Conservation (phyloP, 2,113 vertebrate genomes). For the Nanger granti region DNA sequence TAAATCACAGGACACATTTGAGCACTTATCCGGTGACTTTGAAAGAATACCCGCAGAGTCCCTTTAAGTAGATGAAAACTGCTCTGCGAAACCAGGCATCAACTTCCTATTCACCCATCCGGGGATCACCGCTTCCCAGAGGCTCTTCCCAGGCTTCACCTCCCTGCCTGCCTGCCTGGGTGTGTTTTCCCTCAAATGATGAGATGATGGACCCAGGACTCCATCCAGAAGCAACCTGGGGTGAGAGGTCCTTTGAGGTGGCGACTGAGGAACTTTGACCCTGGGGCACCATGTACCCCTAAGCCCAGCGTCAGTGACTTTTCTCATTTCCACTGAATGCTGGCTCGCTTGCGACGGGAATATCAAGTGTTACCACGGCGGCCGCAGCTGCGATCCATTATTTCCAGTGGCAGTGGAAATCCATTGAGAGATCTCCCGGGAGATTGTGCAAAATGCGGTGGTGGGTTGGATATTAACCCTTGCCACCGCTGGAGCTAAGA, state of each 20-base stretch:
- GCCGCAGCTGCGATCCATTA: constrained; percentile 80
- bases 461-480: constrained; percentile 81
- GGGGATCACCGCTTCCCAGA: background rate
- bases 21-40: background rate
- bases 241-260: constrained; percentile 37
- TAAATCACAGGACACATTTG: background rate
- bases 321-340: constrained; percentile 69
- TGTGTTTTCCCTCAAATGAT: background rate
- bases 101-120: background rate
- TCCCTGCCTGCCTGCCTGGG: background rate
- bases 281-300: background rate
- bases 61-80: background rate
- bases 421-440: constrained; percentile 76
- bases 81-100: background rate
- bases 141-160: background rate
- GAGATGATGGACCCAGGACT: constrained; percentile 26
- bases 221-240: background rate
- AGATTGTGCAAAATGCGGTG: constrained; percentile 75
- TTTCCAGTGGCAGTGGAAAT: constrained; percentile 81
- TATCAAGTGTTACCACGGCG: constrained; percentile 75
- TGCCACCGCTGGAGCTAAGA: constrained; percentile 77
- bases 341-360: constrained; percentile 66
- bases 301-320: constrained; percentile 48
- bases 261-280: constrained; percentile 58
- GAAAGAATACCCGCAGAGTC: background rate